A percentile compares a stretch with the other conserved stretches of the same genome.
Evolutionary conservation across 1,140 invertebrate genomes (phyloP).

Genomic region (Leucophenga varia): DNA sequence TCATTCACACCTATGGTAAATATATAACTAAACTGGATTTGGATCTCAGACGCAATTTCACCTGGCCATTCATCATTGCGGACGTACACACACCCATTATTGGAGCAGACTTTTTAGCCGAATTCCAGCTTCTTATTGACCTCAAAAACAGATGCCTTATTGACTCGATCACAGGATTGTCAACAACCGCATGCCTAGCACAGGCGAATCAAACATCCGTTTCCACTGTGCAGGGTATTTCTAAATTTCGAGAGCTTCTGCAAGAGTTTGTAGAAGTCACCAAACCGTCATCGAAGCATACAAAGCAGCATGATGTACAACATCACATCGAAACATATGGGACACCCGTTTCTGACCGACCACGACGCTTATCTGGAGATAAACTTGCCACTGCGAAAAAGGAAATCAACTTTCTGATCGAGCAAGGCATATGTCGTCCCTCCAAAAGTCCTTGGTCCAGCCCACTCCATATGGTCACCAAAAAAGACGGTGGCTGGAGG

Average conservation of each 20-base stretch:
- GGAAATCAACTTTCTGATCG: constrained; percentile 40
- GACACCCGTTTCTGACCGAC: constrained; percentile 30
- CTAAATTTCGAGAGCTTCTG: constrained; percentile 22
- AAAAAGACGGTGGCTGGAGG: constrained; percentile 47
- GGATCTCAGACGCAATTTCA: constrained; percentile 37
- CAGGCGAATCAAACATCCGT: constrained; percentile 5
- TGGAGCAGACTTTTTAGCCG: constrained; percentile 49
- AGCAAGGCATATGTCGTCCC: constrained; percentile 40
- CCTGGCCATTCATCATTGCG: constrained; percentile 56
- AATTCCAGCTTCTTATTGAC: constrained; percentile 48
- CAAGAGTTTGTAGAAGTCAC: constrained; percentile 30
- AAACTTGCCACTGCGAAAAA: constrained; percentile 27
- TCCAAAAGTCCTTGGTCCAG: constrained; percentile 57
- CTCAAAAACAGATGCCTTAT: constrained; percentile 29
- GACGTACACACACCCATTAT: too few relatives aligned
- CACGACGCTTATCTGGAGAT: constrained; percentile 49
- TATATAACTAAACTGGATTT: constrained; percentile 9
- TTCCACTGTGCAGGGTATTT: constrained; percentile 1
- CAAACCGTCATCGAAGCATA: background rate
- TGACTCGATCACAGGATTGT: constrained; percentile 23
- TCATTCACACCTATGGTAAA: too few relatives aligned
- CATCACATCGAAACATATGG: constrained; percentile 35
- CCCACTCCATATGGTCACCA: constrained; percentile 55
- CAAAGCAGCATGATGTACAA: constrained; percentile 7
- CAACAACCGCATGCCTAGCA: constrained; percentile 4